phyloP scores from a whole-genome alignment of 2,888 invertebrate genomes.

The Myopa testacea region DNA sequence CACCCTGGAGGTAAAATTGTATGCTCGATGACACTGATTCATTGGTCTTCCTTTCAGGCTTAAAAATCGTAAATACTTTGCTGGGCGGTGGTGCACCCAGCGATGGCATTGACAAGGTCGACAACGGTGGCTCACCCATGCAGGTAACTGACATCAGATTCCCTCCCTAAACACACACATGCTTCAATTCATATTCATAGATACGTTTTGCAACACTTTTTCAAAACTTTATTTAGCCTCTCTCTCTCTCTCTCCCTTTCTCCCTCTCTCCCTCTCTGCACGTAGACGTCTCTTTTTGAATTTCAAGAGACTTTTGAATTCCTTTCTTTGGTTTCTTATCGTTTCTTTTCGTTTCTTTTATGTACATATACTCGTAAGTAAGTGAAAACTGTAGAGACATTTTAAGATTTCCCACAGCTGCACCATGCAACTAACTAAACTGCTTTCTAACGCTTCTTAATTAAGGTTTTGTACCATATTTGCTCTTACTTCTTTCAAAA shows the following conservation, averaged over 20 bases:
- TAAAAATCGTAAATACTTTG: conserved; percentile 86
- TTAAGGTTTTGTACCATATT: conserved; percentile 14
- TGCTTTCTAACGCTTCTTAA: conserved; percentile 25
- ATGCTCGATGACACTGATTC: background rate
- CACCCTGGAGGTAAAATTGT: background rate
- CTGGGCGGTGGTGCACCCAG: conserved; percentile 81
- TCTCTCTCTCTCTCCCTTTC: background rate
- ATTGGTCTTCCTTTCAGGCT: conserved; percentile 65
- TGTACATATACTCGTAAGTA: conserved; percentile 12
- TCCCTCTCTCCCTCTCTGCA: background rate
- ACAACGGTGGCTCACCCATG: conserved; percentile 88
- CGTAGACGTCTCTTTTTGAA: background rate
- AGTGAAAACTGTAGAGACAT: background rate
- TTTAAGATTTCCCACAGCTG: conserved; percentile 4
- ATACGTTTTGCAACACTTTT: background rate
- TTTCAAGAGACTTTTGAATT: background rate
- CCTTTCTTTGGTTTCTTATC: background rate
- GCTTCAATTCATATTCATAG: background rate
- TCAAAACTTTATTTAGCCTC: too few relatives aligned
- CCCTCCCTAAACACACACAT: conserved; percentile 3
- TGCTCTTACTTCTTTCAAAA: background rate
- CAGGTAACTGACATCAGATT: conserved; percentile 73
- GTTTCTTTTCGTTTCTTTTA: background rate
- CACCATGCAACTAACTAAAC: conserved; percentile 21
- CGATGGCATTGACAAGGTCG: conserved; percentile 91